These are phyloP conservation scores for Psilanteris sp. DNA, from an alignment of 1,140 invertebrate species.

Conservation along the genomic window DNA sequence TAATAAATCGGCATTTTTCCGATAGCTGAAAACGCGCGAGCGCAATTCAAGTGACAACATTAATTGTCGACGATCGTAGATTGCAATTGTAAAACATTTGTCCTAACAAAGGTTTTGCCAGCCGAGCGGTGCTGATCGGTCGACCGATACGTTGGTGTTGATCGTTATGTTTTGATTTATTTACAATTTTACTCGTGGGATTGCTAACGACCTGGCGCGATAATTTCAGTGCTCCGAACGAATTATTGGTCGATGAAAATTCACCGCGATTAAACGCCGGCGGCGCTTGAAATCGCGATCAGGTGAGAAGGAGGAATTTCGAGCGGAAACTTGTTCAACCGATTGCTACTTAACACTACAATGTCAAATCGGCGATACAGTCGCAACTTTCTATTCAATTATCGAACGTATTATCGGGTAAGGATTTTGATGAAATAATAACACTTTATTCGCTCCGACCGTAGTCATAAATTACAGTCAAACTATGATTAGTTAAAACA, in stretches of 20 bases:
- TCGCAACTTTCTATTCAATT: too few species aligned
- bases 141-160: conserved; percentile 60
- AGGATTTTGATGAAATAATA: too few species aligned
- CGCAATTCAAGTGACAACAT: conserved; percentile 47
- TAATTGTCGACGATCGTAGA: conserved; percentile 52
- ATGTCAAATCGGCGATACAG: too few species aligned
- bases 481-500: too few species aligned
- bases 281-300: too few species aligned
- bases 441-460: too few species aligned
- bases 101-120: conserved; percentile 54
- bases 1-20: conserved; percentile 43
- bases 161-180: conserved; percentile 77
- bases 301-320: too few species aligned
- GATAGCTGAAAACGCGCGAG: conserved; percentile 20
- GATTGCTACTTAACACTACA: too few species aligned
- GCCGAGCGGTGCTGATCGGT: conserved; percentile 27
- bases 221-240: conserved; percentile 25
- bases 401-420: too few species aligned
- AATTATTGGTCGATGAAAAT: conserved; percentile 66
- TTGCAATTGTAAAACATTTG: conserved; percentile 57
- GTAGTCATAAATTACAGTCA: too few species aligned
- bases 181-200: conserved; percentile 69
- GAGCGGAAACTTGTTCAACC: too few species aligned
- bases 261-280: conserved; percentile 1
- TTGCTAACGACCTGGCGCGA: conserved; percentile 26